A percentile compares a stretch with the other conserved stretches of the same genome.
phyloP scores from a whole-genome alignment of 2,888 invertebrate species.

The Cheilosia grossa region DNA sequence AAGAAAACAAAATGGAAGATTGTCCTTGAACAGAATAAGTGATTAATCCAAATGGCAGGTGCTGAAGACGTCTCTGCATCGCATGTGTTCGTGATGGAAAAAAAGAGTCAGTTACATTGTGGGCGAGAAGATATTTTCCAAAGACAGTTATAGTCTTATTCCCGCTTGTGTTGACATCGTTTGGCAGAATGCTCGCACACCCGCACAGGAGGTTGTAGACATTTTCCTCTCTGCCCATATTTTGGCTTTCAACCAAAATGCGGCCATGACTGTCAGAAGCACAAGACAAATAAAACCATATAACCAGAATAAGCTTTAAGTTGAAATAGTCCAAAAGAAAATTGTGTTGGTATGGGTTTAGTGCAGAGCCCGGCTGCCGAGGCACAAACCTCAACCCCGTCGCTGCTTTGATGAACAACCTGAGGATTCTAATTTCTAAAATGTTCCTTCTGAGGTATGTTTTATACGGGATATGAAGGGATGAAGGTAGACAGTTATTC shows the following conservation, averaged over 20 bases:
- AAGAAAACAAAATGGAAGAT: background rate
- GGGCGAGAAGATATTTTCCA: background rate
- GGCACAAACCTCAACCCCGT: constrained; percentile 56
- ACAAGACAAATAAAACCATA: constrained; percentile 25
- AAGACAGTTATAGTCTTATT: constrained; percentile 1
- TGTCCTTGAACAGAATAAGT: background rate
- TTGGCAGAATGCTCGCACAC: constrained; percentile 23
- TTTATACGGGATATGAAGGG: constrained; percentile 34
- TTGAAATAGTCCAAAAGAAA: constrained; percentile 2
- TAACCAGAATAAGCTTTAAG: constrained; percentile 25
- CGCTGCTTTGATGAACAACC: constrained; percentile 65
- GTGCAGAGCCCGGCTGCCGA: background rate
- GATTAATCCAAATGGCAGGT: constrained; percentile 8
- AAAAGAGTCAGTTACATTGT: background rate
- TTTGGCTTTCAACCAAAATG: constrained; percentile 52
- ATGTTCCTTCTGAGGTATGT: constrained; percentile 63
- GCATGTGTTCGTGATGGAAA: background rate
- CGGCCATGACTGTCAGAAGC: constrained; percentile 31
- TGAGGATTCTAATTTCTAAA: constrained; percentile 73
- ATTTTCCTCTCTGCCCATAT: constrained; percentile 10
- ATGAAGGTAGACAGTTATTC: constrained; percentile 33
- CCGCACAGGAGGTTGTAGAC: constrained; percentile 45
- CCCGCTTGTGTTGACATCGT: constrained; percentile 10
- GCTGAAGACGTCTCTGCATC: background rate
- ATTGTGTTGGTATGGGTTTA: background rate